A percentile compares a stretch with the other conserved stretches of the same genome.
Conservation (phyloP, 2,113 vertebrate species). For the Trichechus manatus region DNA sequence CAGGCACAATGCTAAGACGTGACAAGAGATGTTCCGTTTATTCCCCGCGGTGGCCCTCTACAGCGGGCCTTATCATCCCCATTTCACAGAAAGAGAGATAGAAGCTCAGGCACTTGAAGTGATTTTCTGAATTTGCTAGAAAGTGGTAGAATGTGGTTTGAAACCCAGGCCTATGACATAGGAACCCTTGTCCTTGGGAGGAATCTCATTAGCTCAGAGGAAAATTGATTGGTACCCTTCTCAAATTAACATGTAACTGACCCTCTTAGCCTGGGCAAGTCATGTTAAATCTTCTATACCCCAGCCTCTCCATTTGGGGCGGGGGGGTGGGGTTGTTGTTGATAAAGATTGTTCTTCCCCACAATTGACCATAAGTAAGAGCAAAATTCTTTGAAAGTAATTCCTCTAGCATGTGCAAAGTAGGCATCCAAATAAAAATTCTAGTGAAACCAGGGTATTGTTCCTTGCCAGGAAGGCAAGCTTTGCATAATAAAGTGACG, state of each 20-base stretch:
- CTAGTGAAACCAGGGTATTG: rapidly evolving
- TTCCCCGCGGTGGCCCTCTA: neutral
- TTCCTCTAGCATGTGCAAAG: neutral
- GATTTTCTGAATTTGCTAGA: neutral
- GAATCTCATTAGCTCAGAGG: neutral
- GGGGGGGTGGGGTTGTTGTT: no score
- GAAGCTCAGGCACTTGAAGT: no score
- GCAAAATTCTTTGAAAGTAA: neutral
- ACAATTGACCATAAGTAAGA: neutral
- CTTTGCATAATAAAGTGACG: rapidly evolving
- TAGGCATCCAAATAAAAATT: rapidly evolving
- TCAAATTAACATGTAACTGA: rapidly evolving
- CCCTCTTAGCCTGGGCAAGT: no score
- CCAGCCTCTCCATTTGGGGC: rapidly evolving
- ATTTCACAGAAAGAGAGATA: neutral
- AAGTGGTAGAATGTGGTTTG: neutral
- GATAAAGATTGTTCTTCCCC: neutral
- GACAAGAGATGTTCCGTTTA: rapidly evolving
- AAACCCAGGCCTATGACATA: rapidly evolving
- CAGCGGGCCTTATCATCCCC: neutral
- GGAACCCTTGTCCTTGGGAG: rapidly evolving
- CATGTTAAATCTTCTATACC: neutral
- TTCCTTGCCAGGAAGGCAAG: rapidly evolving
- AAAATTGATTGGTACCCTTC: rapidly evolving
- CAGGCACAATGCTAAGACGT: neutral